A percentile compares a stretch with the other conserved stretches of the same genome.
These are phyloP conservation scores for Melanotaenia pygmaea DNA, from an alignment of 2,797 vertebrate species.

Conservation along the genomic window DNA sequence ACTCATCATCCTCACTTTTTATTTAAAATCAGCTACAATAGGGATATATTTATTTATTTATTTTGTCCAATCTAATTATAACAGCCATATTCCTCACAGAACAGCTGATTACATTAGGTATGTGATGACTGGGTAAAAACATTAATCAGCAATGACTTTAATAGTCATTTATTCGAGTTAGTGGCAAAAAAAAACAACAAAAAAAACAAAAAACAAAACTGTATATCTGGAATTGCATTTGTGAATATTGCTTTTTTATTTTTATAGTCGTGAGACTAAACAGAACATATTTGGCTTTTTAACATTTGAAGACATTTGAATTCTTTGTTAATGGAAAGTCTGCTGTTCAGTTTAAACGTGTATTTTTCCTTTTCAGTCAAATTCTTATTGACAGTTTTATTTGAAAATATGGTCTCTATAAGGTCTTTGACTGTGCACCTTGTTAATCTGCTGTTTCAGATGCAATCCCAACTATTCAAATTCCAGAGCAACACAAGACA, in stretches of 20 bases:
- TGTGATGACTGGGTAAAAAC: not conserved
- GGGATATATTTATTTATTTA: slow-evolving; percentile 14
- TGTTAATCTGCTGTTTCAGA: slow-evolving; percentile 8
- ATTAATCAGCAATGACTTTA: not conserved
- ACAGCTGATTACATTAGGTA: not conserved
- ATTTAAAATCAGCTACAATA: slow-evolving; percentile 40
- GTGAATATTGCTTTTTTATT: not conserved
- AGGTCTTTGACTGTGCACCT: not conserved
- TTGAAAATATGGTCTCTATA: slow-evolving; percentile 5
- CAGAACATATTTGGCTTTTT: not conserved
- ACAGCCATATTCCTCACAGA: not conserved
- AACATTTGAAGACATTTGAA: not conserved
- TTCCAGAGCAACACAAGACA: slow-evolving; percentile 28
- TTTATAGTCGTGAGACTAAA: not conserved
- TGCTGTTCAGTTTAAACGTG: not conserved
- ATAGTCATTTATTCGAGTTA: not conserved
- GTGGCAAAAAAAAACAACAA: not conserved
- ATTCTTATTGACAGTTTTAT: not conserved
- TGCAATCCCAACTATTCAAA: not conserved
- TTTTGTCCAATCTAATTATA: slow-evolving; percentile 45
- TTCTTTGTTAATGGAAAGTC: not conserved
- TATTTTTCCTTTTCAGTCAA: not conserved
- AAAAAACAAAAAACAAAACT: not conserved
- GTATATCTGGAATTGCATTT: not conserved
- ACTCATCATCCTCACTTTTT: slow-evolving; percentile 27